Conservation (phyloP, 2,888 invertebrate species). For the Acanthosepion esculentum region DNA sequence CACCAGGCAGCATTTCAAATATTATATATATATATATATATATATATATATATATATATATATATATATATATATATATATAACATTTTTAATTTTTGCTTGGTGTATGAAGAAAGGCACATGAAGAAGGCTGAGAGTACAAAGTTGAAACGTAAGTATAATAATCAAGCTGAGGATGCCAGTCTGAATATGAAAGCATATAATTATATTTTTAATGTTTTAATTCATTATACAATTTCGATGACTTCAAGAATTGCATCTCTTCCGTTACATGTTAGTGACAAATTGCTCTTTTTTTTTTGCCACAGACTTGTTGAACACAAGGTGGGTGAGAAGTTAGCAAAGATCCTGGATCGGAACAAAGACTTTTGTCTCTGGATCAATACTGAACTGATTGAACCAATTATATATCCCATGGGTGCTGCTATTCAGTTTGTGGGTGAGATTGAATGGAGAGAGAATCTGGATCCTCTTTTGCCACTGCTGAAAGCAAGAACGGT, state of each 20-base stretch:
- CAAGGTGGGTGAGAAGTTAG: conserved; percentile 55
- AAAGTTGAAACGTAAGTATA: too few relatives aligned
- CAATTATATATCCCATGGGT: conserved; percentile 59
- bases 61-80: too few relatives aligned
- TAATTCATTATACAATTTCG: neutral
- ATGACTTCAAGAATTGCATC: neutral
- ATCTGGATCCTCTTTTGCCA: neutral
- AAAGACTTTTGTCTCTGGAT: conserved; percentile 53
- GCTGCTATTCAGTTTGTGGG: conserved; percentile 64
- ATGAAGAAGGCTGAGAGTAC: too few relatives aligned
- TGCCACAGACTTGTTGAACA: conserved; percentile 58
- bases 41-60: too few relatives aligned
- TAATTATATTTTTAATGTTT: too few relatives aligned
- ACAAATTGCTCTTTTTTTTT: conserved; percentile 36
- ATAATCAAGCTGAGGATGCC: too few relatives aligned
- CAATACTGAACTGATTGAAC: conserved; percentile 62
- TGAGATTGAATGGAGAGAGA: conserved; percentile 54
- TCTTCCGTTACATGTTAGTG: neutral
- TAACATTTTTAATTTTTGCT: too few relatives aligned
- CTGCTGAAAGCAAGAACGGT: conserved; percentile 59
- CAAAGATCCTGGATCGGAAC: conserved; percentile 58
- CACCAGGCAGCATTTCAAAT: too few relatives aligned
- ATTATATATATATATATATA: too few relatives aligned
- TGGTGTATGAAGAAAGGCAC: too few relatives aligned
- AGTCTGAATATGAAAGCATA: too few relatives aligned